Base-by-base conservation (phyloP, 2,113 vertebrate genomes). In the Sapajus apella region DNA sequence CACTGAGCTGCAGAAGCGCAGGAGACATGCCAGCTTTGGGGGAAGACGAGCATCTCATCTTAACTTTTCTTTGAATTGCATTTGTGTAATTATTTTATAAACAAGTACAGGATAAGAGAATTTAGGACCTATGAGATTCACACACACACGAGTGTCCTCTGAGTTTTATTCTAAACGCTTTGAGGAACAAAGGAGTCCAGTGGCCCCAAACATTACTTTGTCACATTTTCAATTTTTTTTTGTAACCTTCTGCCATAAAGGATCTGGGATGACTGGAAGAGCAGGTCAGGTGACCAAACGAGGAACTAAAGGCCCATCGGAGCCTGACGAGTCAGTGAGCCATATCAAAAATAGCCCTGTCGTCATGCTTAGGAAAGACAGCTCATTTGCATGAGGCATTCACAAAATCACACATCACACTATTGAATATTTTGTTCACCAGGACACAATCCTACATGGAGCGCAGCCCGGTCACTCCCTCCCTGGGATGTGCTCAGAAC, bases 331-430 rank as follows among this genome's bases (percentile, higher is more conserved):
- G 87, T 37, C 43, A 12, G 56, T 3, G 27, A 52, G 73, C 35
- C 25, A 1, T 23, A 0, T 10, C 4, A 6, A 9, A 43, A 68
- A 10, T 0, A 23, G 17, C 10, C 77, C 27, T 1, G 8, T 2
- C 0, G 32, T 12, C 35, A 3, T n/a, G 70, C 23, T 66, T 3
- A 6, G 45, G 9, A 2, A 17, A 18, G 20, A 25, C 37, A 32
- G 88, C 35, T 16, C 72, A 13, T 25, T 8, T 2, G 5, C 43
- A 13, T 2, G 27, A 56, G 37, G 25, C n/a, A 0, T 6, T 66
- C 18, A 4, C 68, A 23, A 10, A 32, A 8, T 30, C 76, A 25
- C 9, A 0, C 11, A 7, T 47, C 0, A 0, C 66, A 6, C 72
- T 11, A 1, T 0, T 3, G 72, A 17, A 11, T 13, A 2, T 23